Base-by-base conservation (phyloP, 2,113 vertebrate species). In the Mirza zaza region DNA sequence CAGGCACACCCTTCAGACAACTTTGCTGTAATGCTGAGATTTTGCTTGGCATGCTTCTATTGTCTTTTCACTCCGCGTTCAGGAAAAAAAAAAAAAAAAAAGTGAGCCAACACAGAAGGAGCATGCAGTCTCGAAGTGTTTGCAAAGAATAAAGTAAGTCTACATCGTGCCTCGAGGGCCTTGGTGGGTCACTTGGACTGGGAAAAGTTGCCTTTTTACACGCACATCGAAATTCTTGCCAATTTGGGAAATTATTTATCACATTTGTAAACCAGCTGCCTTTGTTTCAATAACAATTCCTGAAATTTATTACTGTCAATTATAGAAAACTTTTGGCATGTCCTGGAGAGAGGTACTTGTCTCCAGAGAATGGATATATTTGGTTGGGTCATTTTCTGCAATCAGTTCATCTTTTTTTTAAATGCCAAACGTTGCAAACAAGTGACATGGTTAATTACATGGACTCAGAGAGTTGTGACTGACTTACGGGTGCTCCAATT, bases 21-120 rank as follows among this genome's bases (percentile, higher is more conserved):
- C 42, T 2, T 12, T 75, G 89, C 79, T 97, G 95, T 92, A 4
- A 6, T 94, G 48, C 89, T 87, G 71, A 96, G 67, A 42, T 90
- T 96, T 36, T 96, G 90, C 50, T 48, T 97, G 96, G 45, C 57
- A 20, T 95, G 96, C 93, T 97, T 36, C 79, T 92, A 70, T 79
- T 90, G 67, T 81, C 25, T 25, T 59, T 65, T 83, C 89, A 14
- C 20, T 50, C 68, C 65, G 12, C 36, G 65, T 65, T 68, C 7
- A n/a, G 21, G 10, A 39, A 70, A 67, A n/a, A 14, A 87, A 87
- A 87, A 87, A 87, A 87, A 73, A 32, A 65, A 39, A 61, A 34
- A 81, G 52, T 39, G 82, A 85, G 87, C 67, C 29, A 73, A 42
- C 65, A 42, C 34, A 70, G 55, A 83, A 73, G 50, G 50, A 63